These are phyloP conservation scores for Conistra vaccinii DNA, from an alignment of 2,888 invertebrate species.

Conservation along the genomic window DNA sequence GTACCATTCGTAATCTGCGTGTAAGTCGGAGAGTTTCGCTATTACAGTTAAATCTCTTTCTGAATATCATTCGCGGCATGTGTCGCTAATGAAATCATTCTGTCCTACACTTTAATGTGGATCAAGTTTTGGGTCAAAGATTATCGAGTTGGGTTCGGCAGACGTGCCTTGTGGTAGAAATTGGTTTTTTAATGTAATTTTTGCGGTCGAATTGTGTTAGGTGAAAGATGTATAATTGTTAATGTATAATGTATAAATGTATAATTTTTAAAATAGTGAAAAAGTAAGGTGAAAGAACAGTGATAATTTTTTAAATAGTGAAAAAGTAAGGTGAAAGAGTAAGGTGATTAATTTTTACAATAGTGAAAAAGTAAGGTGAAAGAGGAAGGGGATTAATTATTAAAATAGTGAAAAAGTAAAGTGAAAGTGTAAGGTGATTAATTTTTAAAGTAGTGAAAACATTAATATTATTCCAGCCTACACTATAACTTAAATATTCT, in stretches of 20 bases:
- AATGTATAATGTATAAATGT: too few relatives aligned
- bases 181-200: not conserved
- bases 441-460: not conserved
- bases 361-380: too few relatives aligned
- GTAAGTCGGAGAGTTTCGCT: slow-evolving; percentile 68
- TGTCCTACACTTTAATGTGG: slow-evolving; percentile 67
- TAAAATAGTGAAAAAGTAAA: too few relatives aligned
- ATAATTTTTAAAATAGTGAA: too few relatives aligned
- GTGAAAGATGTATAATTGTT: too few relatives aligned
- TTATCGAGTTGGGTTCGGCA: slow-evolving; percentile 30
- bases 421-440: not conserved
- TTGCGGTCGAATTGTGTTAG: not conserved
- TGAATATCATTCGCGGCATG: slow-evolving; percentile 75
- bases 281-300: too few relatives aligned
- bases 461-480: too few relatives aligned
- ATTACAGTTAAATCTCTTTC: slow-evolving; percentile 73
- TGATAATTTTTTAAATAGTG: too few relatives aligned
- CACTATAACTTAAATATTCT: not conserved
- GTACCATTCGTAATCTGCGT: slow-evolving; percentile 68
- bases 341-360: too few relatives aligned
- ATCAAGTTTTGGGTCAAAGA: slow-evolving; percentile 69
- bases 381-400: too few relatives aligned
- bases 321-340: too few relatives aligned
- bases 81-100: slow-evolving; percentile 77
- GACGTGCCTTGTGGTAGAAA: slow-evolving; percentile 21